Evolutionary conservation across 2,888 invertebrate species (phyloP).

Genomic region (Apodemia zela): DNA sequence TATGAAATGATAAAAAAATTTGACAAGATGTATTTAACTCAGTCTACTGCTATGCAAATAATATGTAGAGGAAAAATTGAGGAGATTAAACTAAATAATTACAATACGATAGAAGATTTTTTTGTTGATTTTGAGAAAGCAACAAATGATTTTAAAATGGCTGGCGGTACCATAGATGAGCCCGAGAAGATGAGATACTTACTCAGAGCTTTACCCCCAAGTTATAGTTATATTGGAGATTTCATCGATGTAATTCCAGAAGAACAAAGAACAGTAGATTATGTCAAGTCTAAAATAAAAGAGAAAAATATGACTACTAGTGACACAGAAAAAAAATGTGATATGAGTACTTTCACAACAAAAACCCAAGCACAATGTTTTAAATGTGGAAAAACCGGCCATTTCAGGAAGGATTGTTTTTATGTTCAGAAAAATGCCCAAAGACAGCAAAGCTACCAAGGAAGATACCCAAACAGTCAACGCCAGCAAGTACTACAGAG

Average conservation of each 20-base stretch:
- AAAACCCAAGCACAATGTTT: conserved; percentile 30
- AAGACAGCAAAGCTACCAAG: conserved; percentile 23
- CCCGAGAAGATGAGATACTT: conserved; percentile 33
- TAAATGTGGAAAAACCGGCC: conserved; percentile 33
- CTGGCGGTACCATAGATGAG: too few relatives aligned
- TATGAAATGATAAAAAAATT: too few relatives aligned
- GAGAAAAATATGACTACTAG: conserved; percentile 30
- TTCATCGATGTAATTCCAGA: conserved; percentile 37
- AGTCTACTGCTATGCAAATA: too few relatives aligned
- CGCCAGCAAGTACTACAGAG: conserved; percentile 22
- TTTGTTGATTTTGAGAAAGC: conserved; percentile 28
- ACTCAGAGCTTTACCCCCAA: conserved; percentile 34
- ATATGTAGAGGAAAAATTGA: too few relatives aligned
- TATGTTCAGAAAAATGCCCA: conserved; percentile 28
- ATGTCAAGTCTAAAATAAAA: conserved; percentile 34
- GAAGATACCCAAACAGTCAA: too few relatives aligned
- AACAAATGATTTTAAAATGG: too few relatives aligned
- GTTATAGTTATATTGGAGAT: conserved; percentile 38
- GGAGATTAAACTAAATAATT: too few relatives aligned
- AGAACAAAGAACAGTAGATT: conserved; percentile 35
- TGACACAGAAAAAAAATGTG: conserved; percentile 27
- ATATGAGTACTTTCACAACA: conserved; percentile 31
- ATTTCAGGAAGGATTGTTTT: conserved; percentile 32
- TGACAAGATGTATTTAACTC: too few relatives aligned
- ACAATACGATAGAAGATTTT: conserved; percentile 21